phyloP scores from a whole-genome alignment of 2,113 vertebrate genomes.

The Acrocephalus arundinaceus region DNA sequence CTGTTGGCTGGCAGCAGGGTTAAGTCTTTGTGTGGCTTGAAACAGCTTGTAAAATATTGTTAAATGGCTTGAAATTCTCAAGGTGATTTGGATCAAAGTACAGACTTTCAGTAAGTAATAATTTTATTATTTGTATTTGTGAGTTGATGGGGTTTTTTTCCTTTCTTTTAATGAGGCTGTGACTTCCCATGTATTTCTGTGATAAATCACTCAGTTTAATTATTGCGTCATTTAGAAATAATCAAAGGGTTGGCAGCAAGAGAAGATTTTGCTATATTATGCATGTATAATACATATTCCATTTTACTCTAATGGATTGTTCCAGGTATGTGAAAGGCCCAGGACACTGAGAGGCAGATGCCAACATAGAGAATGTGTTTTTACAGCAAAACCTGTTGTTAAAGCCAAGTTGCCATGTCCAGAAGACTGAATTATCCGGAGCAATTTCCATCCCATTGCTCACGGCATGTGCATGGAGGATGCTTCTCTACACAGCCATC shows the following conservation, averaged over 20 bases:
- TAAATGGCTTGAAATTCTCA: background rate
- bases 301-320: background rate
- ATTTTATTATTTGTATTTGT: background rate
- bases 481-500: background rate
- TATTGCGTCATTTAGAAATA: background rate
- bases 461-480: fast-evolving
- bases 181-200: background rate
- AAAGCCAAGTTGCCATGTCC: background rate
- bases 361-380: background rate
- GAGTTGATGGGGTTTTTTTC: background rate
- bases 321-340: background rate
- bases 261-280: background rate
- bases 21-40: background rate
- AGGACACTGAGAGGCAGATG: background rate
- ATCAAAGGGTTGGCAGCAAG: background rate
- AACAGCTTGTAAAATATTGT: background rate
- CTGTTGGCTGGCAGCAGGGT: background rate
- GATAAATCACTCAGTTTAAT: background rate
- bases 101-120: background rate
- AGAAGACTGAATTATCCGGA: background rate
- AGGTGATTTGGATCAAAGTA: background rate
- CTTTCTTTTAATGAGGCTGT: background rate
- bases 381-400: background rate
- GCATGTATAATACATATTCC: background rate
- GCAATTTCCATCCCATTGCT: background rate